Percentiles rank a stretch among this genome's conserved stretches.
Conservation (phyloP, 2,888 invertebrate species). For the Sarcophaga rosellei region DNA sequence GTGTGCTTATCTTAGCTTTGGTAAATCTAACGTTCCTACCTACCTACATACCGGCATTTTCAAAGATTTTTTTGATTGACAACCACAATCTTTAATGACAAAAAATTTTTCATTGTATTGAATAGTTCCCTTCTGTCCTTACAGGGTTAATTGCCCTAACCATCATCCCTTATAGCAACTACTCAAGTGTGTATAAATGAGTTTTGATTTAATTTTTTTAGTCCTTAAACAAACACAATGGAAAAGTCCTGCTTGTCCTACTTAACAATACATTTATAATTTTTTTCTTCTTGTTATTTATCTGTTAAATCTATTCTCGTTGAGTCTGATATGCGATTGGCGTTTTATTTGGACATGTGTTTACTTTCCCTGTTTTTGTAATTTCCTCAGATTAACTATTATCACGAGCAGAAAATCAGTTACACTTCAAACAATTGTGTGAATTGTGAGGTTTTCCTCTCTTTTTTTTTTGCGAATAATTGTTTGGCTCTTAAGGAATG, state of each 20-base stretch:
- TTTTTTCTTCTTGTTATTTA: constrained; percentile 14
- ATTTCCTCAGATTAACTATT: constrained; percentile 42
- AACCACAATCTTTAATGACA: too few relatives aligned
- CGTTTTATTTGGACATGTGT: constrained; percentile 38
- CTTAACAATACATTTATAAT: constrained; percentile 3
- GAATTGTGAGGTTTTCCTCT: constrained; percentile 28
- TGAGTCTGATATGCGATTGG: neutral
- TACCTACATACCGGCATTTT: too few relatives aligned
- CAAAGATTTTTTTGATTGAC: too few relatives aligned
- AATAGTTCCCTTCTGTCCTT: too few relatives aligned
- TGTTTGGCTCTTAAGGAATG: constrained; percentile 8
- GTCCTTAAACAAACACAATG: constrained; percentile 7
- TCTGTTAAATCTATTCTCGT: neutral
- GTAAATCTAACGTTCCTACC: too few relatives aligned
- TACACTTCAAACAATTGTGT: constrained; percentile 18
- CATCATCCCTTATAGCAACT: too few relatives aligned
- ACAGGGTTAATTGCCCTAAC: neutral
- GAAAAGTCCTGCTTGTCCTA: neutral
- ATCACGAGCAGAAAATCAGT: constrained; percentile 33
- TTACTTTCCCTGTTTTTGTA: neutral
- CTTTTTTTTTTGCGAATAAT: neutral
- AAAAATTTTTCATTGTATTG: too few relatives aligned
- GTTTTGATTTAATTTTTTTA: constrained; percentile 7
- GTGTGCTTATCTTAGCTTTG: too few relatives aligned
- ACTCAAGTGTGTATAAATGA: neutral